A percentile compares a stretch with the other conserved stretches of the same genome.
These are phyloP conservation scores for Nicator chloris DNA, from an alignment of 2,113 vertebrate genomes.

Conservation along the genomic window DNA sequence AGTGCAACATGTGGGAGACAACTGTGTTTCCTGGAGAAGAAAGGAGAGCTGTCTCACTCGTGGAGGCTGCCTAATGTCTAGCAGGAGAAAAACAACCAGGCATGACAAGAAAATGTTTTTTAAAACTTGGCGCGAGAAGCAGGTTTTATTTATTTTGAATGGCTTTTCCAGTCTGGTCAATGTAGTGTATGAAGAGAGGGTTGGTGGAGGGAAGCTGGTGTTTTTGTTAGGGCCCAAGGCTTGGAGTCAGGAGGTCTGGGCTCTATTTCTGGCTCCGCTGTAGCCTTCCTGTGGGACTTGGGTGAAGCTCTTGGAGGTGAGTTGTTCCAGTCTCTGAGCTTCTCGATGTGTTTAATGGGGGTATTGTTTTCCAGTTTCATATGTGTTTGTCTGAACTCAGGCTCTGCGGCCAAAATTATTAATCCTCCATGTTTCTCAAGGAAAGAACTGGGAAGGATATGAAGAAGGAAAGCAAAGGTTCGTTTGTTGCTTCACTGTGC, in stretches of 20 bases:
- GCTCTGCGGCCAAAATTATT: background rate
- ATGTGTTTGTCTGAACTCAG: background rate
- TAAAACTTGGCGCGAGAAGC: background rate
- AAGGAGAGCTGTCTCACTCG: conserved; percentile 63
- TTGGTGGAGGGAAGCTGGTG: conserved; percentile 16
- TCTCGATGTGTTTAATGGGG: background rate
- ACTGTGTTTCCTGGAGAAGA: conserved; percentile 72
- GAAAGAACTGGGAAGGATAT: background rate
- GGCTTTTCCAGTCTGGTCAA: conserved; percentile 55
- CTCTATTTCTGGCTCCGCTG: background rate
- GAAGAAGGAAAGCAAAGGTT: conserved; percentile 30
- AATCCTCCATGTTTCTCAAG: background rate
- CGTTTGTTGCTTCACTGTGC: background rate
- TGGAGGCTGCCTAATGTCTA: conserved; percentile 58
- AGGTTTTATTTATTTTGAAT: conserved; percentile 54
- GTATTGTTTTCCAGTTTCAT: background rate
- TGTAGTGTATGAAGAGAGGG: conserved; percentile 20
- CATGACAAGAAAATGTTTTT: conserved; percentile 58
- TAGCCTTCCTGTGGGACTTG: conserved; percentile 51
- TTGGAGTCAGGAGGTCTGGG: conserved; percentile 51
- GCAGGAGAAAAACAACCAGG: conserved; percentile 47
- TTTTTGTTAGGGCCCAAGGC: conserved; percentile 35
- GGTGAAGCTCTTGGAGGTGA: conserved; percentile 43
- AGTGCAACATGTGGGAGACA: conserved; percentile 70
- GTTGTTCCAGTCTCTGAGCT: background rate